Evolutionary conservation across 2,113 vertebrate species (phyloP).

Genomic region (Candoia aspera): DNA sequence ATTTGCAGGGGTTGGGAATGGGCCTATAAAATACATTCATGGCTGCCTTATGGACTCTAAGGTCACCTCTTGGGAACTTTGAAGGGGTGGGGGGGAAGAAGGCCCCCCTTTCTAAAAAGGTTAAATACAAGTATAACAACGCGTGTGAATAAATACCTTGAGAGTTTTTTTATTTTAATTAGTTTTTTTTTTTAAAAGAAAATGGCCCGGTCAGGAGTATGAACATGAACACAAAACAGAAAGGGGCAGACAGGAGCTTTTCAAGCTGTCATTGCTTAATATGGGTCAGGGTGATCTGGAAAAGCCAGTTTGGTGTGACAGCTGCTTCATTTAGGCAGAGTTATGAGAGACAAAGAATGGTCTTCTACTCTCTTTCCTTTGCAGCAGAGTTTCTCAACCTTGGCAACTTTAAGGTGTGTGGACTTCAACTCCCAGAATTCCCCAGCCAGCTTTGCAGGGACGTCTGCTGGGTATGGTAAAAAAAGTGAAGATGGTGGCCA

Average conservation of each 20-base stretch:
- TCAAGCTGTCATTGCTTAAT: conserved; percentile 29
- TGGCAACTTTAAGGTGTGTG: no score
- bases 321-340: conserved; percentile 49
- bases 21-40: conserved; percentile 69
- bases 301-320: background rate
- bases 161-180: conserved; percentile 49
- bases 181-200: background rate
- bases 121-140: conserved; percentile 15
- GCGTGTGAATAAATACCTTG: background rate
- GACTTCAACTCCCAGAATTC: no score
- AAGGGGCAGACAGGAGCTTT: conserved; percentile 31
- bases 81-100: conserved; percentile 16
- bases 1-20: conserved; percentile 68
- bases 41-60: conserved; percentile 65
- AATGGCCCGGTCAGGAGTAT: conserved; percentile 49
- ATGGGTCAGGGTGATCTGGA: background rate
- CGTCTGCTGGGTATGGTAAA: background rate
- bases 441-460: background rate
- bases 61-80: conserved; percentile 68
- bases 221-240: background rate
- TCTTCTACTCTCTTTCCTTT: conserved; percentile 43
- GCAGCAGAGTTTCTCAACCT: no score
- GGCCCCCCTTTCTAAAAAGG: background rate
- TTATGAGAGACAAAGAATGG: conserved; percentile 51
- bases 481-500: background rate